These are phyloP conservation scores for Rhabdophis nuchalis DNA, from an alignment of 2,797 vertebrate species.

Conservation along the genomic window DNA sequence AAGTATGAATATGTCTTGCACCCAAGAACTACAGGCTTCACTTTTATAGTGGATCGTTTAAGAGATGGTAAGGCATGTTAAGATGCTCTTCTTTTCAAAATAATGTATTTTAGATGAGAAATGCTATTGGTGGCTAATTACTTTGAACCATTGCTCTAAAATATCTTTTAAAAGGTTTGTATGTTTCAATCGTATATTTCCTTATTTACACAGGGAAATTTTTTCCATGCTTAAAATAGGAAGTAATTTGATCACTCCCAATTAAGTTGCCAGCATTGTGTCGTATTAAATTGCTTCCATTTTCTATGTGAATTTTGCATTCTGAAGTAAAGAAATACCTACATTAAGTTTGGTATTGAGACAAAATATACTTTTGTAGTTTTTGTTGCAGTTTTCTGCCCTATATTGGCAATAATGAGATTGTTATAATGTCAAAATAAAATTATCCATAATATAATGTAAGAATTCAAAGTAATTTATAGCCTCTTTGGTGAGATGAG, in stretches of 20 bases:
- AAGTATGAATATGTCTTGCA: slow-evolving; percentile 91
- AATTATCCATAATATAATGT: not conserved
- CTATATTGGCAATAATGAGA: not conserved
- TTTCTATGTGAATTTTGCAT: not conserved
- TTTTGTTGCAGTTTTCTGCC: not conserved
- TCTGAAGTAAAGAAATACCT: not conserved
- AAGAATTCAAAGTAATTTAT: not conserved
- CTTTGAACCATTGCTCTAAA: not conserved
- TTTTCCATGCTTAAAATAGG: not conserved
- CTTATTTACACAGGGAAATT: not conserved
- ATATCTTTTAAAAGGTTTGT: not conserved
- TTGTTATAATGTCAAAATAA: not conserved
- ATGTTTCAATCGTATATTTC: not conserved
- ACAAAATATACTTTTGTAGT: not conserved
- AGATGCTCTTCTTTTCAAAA: not conserved
- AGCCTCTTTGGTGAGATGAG: not conserved
- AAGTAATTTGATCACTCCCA: not conserved
- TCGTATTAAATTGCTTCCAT: not conserved
- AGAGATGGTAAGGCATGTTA: slow-evolving; percentile 80
- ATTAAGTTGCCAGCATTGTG: not conserved
- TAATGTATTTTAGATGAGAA: slow-evolving; percentile 7
- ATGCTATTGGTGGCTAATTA: not conserved
- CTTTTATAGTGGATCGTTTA: slow-evolving; percentile 88
- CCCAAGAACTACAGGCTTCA: slow-evolving; percentile 94
- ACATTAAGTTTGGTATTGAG: not conserved